Evolutionary conservation across 2,888 invertebrate genomes (phyloP), one percentile per base, ranked within the genome.

Genomic region (Baccha elongata): DNA sequence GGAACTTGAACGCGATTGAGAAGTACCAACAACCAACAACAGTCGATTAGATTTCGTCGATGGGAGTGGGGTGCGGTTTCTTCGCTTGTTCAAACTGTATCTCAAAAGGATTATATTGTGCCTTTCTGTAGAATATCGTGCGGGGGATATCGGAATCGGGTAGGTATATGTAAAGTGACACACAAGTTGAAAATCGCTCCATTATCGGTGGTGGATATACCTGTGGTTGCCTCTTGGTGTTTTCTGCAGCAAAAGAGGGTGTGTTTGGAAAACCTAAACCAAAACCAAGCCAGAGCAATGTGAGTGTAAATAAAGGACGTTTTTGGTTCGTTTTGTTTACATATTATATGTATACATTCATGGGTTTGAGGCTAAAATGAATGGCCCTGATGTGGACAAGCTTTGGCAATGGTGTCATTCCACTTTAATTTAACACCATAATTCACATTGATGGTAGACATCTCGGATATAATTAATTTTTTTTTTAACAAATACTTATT

Each of bases 351-450:
- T 40, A 76, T 50, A 48, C 46, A 55, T 44, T 60, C 19, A n/a
- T 29, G 60, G 7, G 23, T 48, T 23, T 58, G 32, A 26, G 26
- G 55, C 32, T 32, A 35, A 21, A 40, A 29, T 73, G 44, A 21
- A 13, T 64, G 65, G 26, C 46, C 26, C 55, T 46, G 29, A 50
- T 23, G 40, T 67, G 74, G 26, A 26, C 17, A 52, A 26, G 60
- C 50, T 60, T 48, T 50, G 19, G 17, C 26, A 44, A 37, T 67
- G 72, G 65, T 72, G 42, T 60, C 67, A 62, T 64, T 50, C 68
- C 48, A 74, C 80, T 55, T 74, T 80, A 80, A 80, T 80, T 69
- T 68, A 74, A 65, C 42, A 64, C 58, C 50, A 74, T 80, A 64
- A 69, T 62, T 80, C 69, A 80, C 68, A 65, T 35, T 50, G 32